phyloP scores from a whole-genome alignment of 2,113 vertebrate species.

The Orientallactaga bullata region DNA sequence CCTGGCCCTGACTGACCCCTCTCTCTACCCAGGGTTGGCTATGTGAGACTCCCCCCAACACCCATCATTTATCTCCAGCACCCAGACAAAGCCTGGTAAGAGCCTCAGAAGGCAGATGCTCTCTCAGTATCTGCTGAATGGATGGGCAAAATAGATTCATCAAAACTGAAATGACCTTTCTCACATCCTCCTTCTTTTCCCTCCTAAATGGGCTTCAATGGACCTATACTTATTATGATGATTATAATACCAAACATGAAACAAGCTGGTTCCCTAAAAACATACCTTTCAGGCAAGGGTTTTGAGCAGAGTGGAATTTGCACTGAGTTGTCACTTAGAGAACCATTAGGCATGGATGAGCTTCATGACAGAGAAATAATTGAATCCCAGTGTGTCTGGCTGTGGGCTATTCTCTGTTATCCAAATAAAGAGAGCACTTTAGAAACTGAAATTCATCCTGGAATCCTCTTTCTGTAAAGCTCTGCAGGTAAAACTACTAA shows the following conservation, averaged over 20 bases:
- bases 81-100: not conserved
- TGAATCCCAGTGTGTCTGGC: constrained; percentile 52
- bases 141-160: not conserved
- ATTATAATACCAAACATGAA: constrained; percentile 11
- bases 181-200: not conserved
- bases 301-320: constrained; percentile 27
- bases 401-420: constrained; percentile 35
- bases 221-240: not conserved
- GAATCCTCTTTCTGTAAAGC: not conserved
- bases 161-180: not conserved
- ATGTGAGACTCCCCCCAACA: not conserved
- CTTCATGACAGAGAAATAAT: constrained; percentile 61
- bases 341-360: constrained; percentile 52
- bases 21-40: not conserved
- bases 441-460: constrained; percentile 16
- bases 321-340: constrained; percentile 41
- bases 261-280: not conserved
- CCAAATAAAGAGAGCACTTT: constrained; percentile 48
- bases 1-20: not conserved
- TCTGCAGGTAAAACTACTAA: constrained; percentile 22
- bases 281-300: not conserved
- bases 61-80: not conserved
- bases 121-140: not conserved
- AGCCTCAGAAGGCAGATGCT: not conserved
- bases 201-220: not conserved